These are phyloP conservation scores for Nymphalis c-album DNA, from an alignment of 2,888 invertebrate species.

Conservation along the genomic window DNA sequence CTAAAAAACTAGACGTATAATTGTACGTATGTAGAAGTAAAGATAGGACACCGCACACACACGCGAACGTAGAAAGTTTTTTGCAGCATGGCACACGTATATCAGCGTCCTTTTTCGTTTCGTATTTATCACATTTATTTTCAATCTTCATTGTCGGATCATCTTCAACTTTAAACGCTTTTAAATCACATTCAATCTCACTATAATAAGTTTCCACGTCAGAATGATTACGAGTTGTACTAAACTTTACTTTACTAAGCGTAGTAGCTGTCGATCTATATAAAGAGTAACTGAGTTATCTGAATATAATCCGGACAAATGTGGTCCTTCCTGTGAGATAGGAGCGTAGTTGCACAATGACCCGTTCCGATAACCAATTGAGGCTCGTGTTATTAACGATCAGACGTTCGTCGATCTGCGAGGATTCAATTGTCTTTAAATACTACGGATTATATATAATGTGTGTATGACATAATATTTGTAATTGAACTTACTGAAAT, in stretches of 20 bases:
- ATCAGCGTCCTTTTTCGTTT: slow-evolving; percentile 42
- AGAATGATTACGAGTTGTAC: slow-evolving; percentile 3
- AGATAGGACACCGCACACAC: slow-evolving; percentile 63
- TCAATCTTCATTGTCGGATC: slow-evolving; percentile 37
- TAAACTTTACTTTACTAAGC: no score
- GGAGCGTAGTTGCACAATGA: slow-evolving; percentile 60
- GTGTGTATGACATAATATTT: no score
- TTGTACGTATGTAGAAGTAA: slow-evolving; percentile 65
- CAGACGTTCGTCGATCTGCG: slow-evolving; percentile 59
- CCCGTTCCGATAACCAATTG: slow-evolving; percentile 70
- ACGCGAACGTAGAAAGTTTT: slow-evolving; percentile 64
- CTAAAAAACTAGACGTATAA: slow-evolving; percentile 61
- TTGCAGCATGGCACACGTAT: slow-evolving; percentile 53
- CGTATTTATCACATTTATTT: slow-evolving; percentile 13
- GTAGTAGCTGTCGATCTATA: slow-evolving; percentile 30
- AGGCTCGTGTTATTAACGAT: slow-evolving; percentile 55
- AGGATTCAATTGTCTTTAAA: slow-evolving; percentile 23
- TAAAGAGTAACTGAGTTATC: slow-evolving; percentile 52
- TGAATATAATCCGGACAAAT: slow-evolving; percentile 66
- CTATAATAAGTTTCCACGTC: neutral
- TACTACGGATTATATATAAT: slow-evolving; percentile 1
- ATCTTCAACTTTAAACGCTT: slow-evolving; percentile 15
- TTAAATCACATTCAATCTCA: slow-evolving; percentile 4
- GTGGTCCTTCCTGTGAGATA: slow-evolving; percentile 70
- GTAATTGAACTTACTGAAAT: no score